Base-by-base conservation (phyloP, 1,140 invertebrate species). In the Bombus affinis region DNA sequence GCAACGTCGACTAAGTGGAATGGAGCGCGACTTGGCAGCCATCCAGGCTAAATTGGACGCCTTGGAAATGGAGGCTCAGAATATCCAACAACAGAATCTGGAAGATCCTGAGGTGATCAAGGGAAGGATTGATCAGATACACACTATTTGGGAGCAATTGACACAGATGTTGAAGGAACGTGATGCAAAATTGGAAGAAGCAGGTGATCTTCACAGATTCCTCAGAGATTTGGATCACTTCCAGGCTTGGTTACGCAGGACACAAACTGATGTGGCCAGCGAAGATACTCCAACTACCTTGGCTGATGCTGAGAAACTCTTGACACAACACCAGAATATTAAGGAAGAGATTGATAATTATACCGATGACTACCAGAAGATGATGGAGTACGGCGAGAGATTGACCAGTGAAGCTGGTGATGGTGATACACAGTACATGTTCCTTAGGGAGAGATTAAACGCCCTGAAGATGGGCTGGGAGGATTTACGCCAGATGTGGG, bases 261-360 rank as follows among this genome's bases (percentile, higher is more conserved):
- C 99, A 0, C 99, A 99, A 95, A 99, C 98, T 3, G 98, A 99
- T 94, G 98, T 99, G 47, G 99, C 99, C 28, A 99, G 98, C 18
- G 99, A 99, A 95, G 99, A 99, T 93, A 99, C 98, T 84, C 99
- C 99, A 37, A 97, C 97, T n/a, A 99, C 98, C 86, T 95, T 99
- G 88, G 97, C 99, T 10, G 99, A 99, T 93, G 99, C 99, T 35
- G 99, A 99, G 95, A 98, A 99, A 94, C 95, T 99, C 5, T 96
- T 99, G 1, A 98, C 98, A 77, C 99, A 98, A 94, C 99, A 99
- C 95, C 98, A 99, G 95, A 98, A 98, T 86, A 99, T 99, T 88
- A 97, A 98, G 92, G 99, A 99, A 94, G 99, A 99, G 95, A 99
- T 99, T 91, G 99, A 99, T 94, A 99, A 99, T 92, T 99, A 99